A percentile compares a stretch with the other conserved stretches of the same genome.
phyloP scores from a whole-genome alignment of 2,888 invertebrate species.

The Actias luna region DNA sequence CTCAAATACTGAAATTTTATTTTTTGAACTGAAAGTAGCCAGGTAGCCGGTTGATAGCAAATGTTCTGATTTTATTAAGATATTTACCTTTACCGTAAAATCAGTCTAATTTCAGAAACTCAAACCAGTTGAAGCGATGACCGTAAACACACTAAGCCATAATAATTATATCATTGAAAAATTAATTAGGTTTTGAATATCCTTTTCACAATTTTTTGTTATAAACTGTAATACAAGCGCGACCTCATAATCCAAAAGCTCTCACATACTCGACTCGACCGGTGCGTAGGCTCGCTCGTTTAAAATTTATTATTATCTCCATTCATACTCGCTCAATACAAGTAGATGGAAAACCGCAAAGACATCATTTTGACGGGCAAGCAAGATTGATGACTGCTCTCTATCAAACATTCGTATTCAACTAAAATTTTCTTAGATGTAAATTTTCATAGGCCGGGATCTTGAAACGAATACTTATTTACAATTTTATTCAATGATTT shows the following conservation, averaged over 20 bases:
- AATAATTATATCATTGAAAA: too few relatives aligned
- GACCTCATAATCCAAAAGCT: slow-evolving; percentile 3
- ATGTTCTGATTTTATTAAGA: too few relatives aligned
- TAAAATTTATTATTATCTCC: slow-evolving; percentile 42
- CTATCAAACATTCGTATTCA: slow-evolving; percentile 53
- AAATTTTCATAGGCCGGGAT: slow-evolving; percentile 46
- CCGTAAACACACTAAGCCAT: too few relatives aligned
- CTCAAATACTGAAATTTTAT: too few relatives aligned
- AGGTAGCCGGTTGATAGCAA: too few relatives aligned
- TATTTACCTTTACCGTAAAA: too few relatives aligned
- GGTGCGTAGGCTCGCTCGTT: slow-evolving; percentile 19
- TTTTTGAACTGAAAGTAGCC: too few relatives aligned
- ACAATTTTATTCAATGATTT: not conserved
- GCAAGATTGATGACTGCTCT: slow-evolving; percentile 65
- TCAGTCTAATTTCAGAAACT: too few relatives aligned
- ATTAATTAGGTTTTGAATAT: not conserved
- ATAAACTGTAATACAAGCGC: not conserved
- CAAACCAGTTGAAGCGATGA: too few relatives aligned
- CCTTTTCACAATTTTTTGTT: not conserved
- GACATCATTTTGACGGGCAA: slow-evolving; percentile 51
- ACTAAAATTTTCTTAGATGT: slow-evolving; percentile 42
- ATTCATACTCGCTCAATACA: slow-evolving; percentile 48
- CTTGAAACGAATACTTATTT: slow-evolving; percentile 22
- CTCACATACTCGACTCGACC: slow-evolving; percentile 8
- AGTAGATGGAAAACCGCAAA: slow-evolving; percentile 50